Conservation (phyloP, 1,140 invertebrate genomes). For the Bicyclus anynana region DNA sequence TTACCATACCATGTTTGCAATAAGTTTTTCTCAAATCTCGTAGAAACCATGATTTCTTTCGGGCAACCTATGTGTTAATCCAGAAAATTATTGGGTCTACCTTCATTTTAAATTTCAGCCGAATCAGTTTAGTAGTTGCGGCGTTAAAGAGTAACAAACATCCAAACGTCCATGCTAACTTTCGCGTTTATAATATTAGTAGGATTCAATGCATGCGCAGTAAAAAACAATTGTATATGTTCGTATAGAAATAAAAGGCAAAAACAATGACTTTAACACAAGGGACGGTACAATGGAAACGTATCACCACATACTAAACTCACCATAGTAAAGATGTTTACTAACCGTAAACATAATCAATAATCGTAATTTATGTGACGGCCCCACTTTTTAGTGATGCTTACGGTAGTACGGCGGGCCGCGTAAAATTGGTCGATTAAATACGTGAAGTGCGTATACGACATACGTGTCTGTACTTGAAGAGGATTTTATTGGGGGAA, state of each 20-base stretch:
- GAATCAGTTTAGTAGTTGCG: too few species aligned
- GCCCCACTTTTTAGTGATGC: conserved; percentile 49
- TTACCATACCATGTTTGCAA: too few species aligned
- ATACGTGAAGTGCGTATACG: conserved; percentile 15
- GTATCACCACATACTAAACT: conserved; percentile 33
- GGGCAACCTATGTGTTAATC: too few species aligned
- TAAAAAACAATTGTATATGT: too few species aligned
- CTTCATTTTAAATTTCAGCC: too few species aligned
- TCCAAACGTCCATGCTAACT: too few species aligned
- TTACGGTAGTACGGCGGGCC: conserved; percentile 39
- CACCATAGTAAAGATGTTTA: conserved; percentile 58
- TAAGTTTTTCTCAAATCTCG: too few species aligned
- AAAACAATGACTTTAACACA: neutral
- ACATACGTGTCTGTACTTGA: neutral
- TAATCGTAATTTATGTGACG: conserved; percentile 59
- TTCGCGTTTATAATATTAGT: too few species aligned
- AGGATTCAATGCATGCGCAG: too few species aligned
- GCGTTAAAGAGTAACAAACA: too few species aligned
- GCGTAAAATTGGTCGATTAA: conserved; percentile 38
- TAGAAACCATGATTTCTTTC: too few species aligned
- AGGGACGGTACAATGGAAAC: conserved; percentile 39
- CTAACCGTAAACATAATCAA: conserved; percentile 67
- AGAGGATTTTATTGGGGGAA: neutral
- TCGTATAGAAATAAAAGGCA: neutral
- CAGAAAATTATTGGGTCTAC: too few species aligned